Evolutionary conservation across 2,888 invertebrate species (phyloP).

Genomic region (Notodonta ziczac): DNA sequence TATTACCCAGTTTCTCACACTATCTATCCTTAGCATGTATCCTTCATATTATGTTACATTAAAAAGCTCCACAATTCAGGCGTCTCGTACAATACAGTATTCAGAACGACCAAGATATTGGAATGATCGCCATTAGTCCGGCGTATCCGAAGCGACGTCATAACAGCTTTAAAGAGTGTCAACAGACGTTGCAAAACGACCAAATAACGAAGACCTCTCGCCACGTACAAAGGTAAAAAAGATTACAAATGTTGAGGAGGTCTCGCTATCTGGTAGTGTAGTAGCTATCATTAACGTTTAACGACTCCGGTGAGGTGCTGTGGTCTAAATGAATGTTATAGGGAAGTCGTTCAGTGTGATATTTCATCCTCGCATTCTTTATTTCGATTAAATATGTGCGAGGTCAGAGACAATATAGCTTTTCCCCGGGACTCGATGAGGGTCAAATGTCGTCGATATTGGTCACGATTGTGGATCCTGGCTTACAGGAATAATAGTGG

Average conservation of each 20-base stretch:
- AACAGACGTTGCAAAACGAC: slow-evolving; percentile 45
- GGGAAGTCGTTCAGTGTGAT: slow-evolving; percentile 35
- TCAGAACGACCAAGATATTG: slow-evolving; percentile 37
- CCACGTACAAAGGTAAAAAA: background rate
- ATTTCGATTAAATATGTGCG: too few relatives aligned
- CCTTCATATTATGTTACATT: too few relatives aligned
- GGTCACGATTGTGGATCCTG: too few relatives aligned
- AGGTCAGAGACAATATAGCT: too few relatives aligned
- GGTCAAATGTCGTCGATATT: too few relatives aligned
- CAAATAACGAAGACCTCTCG: slow-evolving; percentile 33
- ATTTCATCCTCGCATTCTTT: slow-evolving; percentile 12
- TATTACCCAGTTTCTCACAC: too few relatives aligned
- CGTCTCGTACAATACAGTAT: slow-evolving; percentile 21
- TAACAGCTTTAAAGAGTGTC: slow-evolving; percentile 59
- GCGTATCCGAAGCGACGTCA: slow-evolving; percentile 32
- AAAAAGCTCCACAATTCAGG: background rate
- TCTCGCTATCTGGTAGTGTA: slow-evolving; percentile 43
- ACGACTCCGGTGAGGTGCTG: slow-evolving; percentile 39
- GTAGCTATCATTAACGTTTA: slow-evolving; percentile 54
- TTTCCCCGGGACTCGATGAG: too few relatives aligned
- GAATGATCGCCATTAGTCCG: slow-evolving; percentile 32
- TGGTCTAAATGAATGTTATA: slow-evolving; percentile 49
- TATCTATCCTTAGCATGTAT: too few relatives aligned
- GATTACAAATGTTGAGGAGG: slow-evolving; percentile 8
- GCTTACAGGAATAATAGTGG: too few relatives aligned